Evolutionary conservation across 2,888 invertebrate species (phyloP).

Genomic region (Phorcus lineatus): DNA sequence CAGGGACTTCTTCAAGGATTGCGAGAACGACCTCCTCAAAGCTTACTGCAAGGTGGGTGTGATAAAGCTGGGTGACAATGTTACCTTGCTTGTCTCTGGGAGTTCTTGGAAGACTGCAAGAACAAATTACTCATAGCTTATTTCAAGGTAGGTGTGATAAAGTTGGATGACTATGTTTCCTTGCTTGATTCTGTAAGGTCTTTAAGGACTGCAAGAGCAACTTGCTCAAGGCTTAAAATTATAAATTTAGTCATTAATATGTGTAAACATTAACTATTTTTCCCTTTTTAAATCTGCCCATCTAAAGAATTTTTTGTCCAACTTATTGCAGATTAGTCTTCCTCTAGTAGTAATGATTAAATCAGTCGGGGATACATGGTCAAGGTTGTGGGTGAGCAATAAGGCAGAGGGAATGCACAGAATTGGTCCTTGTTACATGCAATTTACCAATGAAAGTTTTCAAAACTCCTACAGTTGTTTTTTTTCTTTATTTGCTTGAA

Average conservation of each 20-base stretch:
- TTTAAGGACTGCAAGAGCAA: conserved; percentile 79
- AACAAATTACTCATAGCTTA: conserved; percentile 80
- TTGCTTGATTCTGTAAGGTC: conserved; percentile 79
- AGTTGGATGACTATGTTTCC: neutral
- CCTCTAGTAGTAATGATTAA: no score
- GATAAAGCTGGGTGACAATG: neutral
- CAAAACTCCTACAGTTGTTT: no score
- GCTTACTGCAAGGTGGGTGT: conserved; percentile 79
- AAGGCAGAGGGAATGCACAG: no score
- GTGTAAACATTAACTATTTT: neutral
- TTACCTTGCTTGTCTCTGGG: conserved; percentile 77
- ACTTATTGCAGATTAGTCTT: no score
- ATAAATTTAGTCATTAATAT: conserved; percentile 79
- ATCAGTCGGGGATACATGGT: no score
- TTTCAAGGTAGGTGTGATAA: conserved; percentile 78
- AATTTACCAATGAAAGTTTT: no score
- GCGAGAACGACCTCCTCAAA: conserved; percentile 79
- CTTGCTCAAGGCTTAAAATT: conserved; percentile 79
- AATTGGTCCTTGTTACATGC: no score
- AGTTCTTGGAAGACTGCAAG: conserved; percentile 78
- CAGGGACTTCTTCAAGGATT: conserved; percentile 78
- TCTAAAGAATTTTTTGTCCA: no score
- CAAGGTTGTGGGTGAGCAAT: no score
- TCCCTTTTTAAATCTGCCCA: conserved; percentile 78
- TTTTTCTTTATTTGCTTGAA: no score